A percentile compares a stretch with the other conserved stretches of the same genome.
phyloP scores from a whole-genome alignment of 2,113 vertebrate species.

The Tachysurus vachellii region DNA sequence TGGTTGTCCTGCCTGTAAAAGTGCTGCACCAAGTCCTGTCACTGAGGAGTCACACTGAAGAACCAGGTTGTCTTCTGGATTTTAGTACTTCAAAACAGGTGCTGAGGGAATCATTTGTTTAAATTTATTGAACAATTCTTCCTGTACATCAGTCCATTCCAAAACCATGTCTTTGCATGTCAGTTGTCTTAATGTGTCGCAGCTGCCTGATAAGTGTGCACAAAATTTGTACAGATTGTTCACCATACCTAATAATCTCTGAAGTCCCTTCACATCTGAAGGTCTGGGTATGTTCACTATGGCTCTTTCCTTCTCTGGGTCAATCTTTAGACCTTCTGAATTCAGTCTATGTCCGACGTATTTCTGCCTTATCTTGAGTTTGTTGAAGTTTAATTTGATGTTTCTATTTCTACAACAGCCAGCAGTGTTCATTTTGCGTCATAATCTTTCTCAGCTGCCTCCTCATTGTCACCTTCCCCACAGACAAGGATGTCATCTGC shows the following conservation, averaged over 20 bases:
- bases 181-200: constrained; percentile 19
- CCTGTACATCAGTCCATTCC: constrained; percentile 22
- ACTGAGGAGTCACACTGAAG: constrained; percentile 16
- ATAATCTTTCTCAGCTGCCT: no score
- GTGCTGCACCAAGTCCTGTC: constrained; percentile 23
- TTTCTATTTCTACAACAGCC: no score
- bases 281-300: constrained; percentile 29
- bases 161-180: constrained; percentile 19
- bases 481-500: no score
- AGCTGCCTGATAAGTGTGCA: constrained; percentile 24
- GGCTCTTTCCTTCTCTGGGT: constrained; percentile 39
- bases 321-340: no score
- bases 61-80: no score
- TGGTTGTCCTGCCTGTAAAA: no score
- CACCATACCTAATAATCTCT: constrained; percentile 13
- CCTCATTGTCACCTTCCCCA: constrained; percentile 1
- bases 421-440: no score
- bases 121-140: background rate
- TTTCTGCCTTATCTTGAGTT: no score
- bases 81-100: constrained; percentile 25
- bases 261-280: no score
- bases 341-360: no score
- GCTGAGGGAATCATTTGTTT: constrained; percentile 11
- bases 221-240: constrained; percentile 38
- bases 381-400: no score